phyloP scores from a whole-genome alignment of 2,888 invertebrate genomes.

The Cheilosia scutellata region DNA sequence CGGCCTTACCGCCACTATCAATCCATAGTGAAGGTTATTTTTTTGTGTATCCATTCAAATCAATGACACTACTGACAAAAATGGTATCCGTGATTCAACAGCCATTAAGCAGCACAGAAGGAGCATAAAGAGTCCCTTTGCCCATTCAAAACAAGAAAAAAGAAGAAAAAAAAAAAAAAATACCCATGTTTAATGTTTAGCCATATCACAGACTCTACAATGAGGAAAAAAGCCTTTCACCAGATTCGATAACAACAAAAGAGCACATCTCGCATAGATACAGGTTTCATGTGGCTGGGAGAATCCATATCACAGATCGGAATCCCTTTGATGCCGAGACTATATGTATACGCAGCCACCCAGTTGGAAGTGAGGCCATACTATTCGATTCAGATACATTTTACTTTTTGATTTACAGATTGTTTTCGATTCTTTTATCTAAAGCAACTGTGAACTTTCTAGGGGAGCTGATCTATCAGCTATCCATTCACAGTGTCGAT shows the following conservation, averaged over 20 bases:
- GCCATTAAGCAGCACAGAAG: conserved; percentile 65
- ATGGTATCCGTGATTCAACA: conserved; percentile 64
- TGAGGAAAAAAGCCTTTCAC: conserved; percentile 63
- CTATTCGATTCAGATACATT: conserved; percentile 55
- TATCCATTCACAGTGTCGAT: conserved; percentile 44
- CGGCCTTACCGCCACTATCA: conserved; percentile 9
- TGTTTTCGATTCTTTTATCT: conserved; percentile 62
- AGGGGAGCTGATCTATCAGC: conserved; percentile 53
- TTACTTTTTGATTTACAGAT: conserved; percentile 60
- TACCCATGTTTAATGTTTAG: conserved; percentile 34
- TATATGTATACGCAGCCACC: conserved; percentile 43
- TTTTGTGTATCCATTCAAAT: conserved; percentile 22
- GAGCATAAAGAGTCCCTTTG: conserved; percentile 54
- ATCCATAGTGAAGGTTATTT: background rate
- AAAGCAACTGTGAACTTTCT: conserved; percentile 48
- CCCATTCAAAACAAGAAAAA: conserved; percentile 9
- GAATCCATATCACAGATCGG: conserved; percentile 59
- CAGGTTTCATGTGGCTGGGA: conserved; percentile 60
- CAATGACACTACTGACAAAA: conserved; percentile 41
- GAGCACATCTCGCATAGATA: conserved; percentile 50
- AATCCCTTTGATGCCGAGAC: conserved; percentile 67
- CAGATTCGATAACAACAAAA: conserved; percentile 52
- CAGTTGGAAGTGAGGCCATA: conserved; percentile 59
- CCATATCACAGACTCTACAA: conserved; percentile 40
- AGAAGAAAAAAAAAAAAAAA: conserved; percentile 16